Evolutionary conservation across 1,140 invertebrate genomes (phyloP).

Genomic region (Rhagoletis pomonella): DNA sequence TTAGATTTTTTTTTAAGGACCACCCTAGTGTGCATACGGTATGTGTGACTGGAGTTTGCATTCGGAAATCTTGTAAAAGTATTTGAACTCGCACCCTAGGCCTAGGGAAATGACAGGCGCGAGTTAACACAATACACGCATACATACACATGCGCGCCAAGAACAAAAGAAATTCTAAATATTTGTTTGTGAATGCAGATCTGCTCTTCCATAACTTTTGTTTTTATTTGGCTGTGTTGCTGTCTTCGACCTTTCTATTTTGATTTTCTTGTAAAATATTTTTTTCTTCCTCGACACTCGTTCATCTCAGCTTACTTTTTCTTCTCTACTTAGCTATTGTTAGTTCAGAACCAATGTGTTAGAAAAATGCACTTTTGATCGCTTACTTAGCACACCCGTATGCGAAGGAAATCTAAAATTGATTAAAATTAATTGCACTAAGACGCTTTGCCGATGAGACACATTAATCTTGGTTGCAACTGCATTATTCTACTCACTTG

Average conservation of each 20-base stretch:
- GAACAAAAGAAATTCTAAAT: background rate
- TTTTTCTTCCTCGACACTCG: background rate
- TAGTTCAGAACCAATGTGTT: background rate
- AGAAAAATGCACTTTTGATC: slow-evolving; percentile 20
- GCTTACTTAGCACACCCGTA: slow-evolving; percentile 18
- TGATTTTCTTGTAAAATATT: background rate
- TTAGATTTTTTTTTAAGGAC: too few species aligned
- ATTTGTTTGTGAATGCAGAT: background rate
- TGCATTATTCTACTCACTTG: background rate
- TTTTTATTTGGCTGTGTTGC: background rate
- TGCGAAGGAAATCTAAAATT: slow-evolving; percentile 30
- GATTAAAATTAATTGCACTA: slow-evolving; percentile 48
- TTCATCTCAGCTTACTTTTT: background rate
- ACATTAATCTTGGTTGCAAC: slow-evolving; percentile 26
- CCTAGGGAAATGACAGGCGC: background rate
- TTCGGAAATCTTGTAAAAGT: too few species aligned
- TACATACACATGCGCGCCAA: background rate
- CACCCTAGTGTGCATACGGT: too few species aligned
- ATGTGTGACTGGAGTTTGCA: too few species aligned
- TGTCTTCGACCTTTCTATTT: slow-evolving; percentile 2
- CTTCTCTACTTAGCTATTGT: background rate
- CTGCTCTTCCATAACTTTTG: background rate
- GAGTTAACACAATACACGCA: background rate
- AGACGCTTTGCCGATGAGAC: slow-evolving; percentile 41
- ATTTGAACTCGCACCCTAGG: too few species aligned